phyloP scores from a whole-genome alignment of 2,888 invertebrate species.

The Heteromurus nitidus region DNA sequence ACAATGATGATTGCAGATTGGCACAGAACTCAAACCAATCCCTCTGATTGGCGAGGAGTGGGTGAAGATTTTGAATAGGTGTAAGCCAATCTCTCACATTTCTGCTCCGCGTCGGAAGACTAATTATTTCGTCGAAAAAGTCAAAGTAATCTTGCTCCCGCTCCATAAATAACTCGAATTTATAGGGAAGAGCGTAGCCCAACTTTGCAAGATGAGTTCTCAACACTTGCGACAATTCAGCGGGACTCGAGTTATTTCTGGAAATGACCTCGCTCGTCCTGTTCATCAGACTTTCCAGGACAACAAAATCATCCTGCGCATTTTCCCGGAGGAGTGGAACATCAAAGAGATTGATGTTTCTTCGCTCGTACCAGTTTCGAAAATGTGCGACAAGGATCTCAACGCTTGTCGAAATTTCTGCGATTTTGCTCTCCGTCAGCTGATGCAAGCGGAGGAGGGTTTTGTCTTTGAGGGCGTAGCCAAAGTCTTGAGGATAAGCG shows the following conservation, averaged over 20 bases:
- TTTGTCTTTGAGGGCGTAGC: background rate
- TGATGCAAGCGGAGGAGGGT: background rate
- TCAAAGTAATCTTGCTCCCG: background rate
- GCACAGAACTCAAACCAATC: background rate
- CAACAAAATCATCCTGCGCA: background rate
- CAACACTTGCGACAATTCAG: background rate
- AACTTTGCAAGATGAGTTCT: background rate
- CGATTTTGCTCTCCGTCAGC: background rate
- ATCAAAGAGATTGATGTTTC: background rate
- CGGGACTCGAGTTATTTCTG: too few species aligned
- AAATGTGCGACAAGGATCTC: background rate
- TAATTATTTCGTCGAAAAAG: background rate
- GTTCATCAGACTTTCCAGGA: too few species aligned
- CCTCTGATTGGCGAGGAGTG: background rate
- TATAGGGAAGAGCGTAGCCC: background rate
- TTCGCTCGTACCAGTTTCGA: background rate
- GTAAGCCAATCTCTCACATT: background rate
- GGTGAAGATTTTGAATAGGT: background rate
- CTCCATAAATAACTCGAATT: background rate
- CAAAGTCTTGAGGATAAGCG: conserved; percentile 9
- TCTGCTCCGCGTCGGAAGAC: background rate
- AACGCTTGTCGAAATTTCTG: background rate
- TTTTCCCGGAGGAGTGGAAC: background rate
- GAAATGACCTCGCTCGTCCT: too few species aligned
- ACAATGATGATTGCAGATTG: too few species aligned